Conservation (phyloP, 2,113 vertebrate genomes). For the Oreocharis arfaki region DNA sequence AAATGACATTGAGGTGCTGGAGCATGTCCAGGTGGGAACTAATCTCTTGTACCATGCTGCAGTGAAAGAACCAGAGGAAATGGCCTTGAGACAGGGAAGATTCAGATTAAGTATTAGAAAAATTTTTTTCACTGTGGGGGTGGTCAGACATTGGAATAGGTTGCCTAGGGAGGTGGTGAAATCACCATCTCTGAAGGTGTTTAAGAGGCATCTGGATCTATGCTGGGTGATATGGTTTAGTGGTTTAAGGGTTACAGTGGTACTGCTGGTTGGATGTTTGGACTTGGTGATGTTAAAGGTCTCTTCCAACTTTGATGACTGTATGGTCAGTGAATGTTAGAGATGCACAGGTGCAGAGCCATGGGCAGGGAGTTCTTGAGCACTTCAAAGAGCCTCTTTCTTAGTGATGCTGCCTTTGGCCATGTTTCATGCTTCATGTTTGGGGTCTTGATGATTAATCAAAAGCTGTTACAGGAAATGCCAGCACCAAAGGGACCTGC, state of each 20-base stretch:
- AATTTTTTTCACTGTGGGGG: not conserved
- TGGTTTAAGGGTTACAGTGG: not conserved
- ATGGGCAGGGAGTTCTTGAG: rapidly evolving
- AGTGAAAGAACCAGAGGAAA: not conserved
- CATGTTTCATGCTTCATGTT: not conserved
- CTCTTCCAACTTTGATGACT: not conserved
- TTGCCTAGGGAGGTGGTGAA: not conserved
- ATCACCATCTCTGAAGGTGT: not conserved
- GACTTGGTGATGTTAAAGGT: not conserved
- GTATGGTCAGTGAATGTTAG: not conserved
- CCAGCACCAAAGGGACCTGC: not conserved
- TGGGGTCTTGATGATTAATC: not conserved
- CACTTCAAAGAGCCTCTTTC: not conserved
- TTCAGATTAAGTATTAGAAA: not conserved
- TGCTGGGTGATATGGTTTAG: not conserved
- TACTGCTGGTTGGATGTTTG: not conserved
- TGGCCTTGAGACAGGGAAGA: not conserved
- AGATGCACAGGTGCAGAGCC: not conserved
- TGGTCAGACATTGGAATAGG: not conserved
- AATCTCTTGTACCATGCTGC: not conserved
- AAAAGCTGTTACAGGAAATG: not conserved
- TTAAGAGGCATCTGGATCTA: not conserved
- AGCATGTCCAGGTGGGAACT: not conserved
- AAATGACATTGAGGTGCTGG: not conserved
- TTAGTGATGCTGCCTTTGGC: not conserved